Evolutionary conservation across 1,140 invertebrate genomes (phyloP), one percentile per base, ranked within the genome.

Genomic region (Leptestheria dahalacensis): DNA sequence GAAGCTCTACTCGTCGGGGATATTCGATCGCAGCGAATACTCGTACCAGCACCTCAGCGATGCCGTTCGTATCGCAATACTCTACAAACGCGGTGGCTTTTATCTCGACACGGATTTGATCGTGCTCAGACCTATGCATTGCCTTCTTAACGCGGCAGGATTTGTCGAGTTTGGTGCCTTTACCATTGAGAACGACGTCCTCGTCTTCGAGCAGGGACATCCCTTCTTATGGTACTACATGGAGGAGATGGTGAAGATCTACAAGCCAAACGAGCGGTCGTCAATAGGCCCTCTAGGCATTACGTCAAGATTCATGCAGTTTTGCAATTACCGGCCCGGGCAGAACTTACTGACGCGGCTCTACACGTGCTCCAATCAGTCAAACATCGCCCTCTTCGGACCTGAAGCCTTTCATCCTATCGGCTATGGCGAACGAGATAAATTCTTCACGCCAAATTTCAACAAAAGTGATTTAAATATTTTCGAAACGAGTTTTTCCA

Each of bases 1-100:
- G 48, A 51, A 74, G 11, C 79, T 82, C 73, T 77, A 79, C 20
- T 61, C 63, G 12, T 20, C 61, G 63, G 12, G 74, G 69, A 15
- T 76, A 74, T 69, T 86, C 0, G 76, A 65, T 51, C 79, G 64
- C 48, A 73, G 65, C 74, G 72, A n/a, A 48, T 59, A 57, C 21
- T 12, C 52, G 6, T 10, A 6, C 4, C 21, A n/a, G 12, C 58
- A 59, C 9, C 58, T 59, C 12, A 59, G 58, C 21, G 58, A 59
- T 48, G 58, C 48, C 4, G 47, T 59, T 9, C 58, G 58, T 6
- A 12, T 33, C 21, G 23, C 49, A 6, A 52, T 52, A 21, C 48
- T 59, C 2, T 48, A 52, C 18, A 50, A 28, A 21, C 15, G 9
- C 3, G 58, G 58, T 1, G 58, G 58, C 1, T 24, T 52, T 24